Evolutionary conservation across 2,113 vertebrate species (phyloP), one percentile per base, ranked within the genome.

Genomic region (Halichoeres trimaculatus): DNA sequence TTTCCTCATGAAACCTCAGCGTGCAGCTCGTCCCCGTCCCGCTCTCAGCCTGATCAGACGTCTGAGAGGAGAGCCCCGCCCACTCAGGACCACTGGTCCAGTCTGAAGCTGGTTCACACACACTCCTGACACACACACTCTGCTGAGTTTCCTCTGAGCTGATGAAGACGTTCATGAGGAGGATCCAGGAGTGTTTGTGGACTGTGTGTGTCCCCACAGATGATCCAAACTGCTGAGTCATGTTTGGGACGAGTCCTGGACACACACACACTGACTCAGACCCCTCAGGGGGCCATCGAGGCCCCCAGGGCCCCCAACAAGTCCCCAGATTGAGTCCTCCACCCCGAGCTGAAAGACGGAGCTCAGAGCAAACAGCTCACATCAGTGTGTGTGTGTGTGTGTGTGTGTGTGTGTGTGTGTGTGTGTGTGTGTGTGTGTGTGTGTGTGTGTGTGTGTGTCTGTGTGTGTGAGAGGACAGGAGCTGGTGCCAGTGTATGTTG

Each of bases 271-370:
- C 77, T 55, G 10, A 70, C 58, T 86, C 55, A 59, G 62, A 35
- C 80, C 80, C 85, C 59, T 24, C 51, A 11, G 81, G 82, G 84
- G 82, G 78, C 58, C 61, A 14, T 35, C 12, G 64, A 73, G 80
- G 79, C 70, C 84, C 69, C 65, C 34, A 22, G 48, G 74, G 82
- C 69, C 74, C 69, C 74, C 84, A 80, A 88, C 56, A 79, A 89
- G 90, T 91, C 88, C 84, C 83, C 72, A 81, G 78, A 90, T 91
- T 90, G 89, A 89, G 38, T 79, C 83, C 78, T 47, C 87, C 85
- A 78, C 84, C 81, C 79, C 80, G 38, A 45, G n/a, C n/a, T n/a
- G n/a, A n/a, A n/a, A n/a, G n/a, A n/a, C n/a, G n/a, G n/a, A n/a
- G n/a, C n/a, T n/a, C n/a, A n/a, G n/a, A n/a, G n/a, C n/a, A n/a